A percentile compares a stretch with the other conserved stretches of the same genome.
phyloP scores from a whole-genome alignment of 2,888 invertebrate species.

The Drosophila mayaguana region DNA sequence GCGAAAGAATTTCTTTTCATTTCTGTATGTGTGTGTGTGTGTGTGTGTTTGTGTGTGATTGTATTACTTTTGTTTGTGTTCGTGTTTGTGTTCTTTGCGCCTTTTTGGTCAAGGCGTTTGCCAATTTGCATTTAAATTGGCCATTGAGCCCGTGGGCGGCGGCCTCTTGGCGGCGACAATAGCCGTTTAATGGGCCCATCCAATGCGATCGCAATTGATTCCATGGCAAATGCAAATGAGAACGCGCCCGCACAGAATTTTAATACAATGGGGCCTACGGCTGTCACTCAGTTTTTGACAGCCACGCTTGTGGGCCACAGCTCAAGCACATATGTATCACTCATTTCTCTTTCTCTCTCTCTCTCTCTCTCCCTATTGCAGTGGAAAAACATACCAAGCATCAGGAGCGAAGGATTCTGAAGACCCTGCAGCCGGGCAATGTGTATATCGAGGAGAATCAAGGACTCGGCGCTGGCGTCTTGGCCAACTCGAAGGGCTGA shows the following conservation, averaged over 20 bases:
- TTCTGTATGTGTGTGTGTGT: background rate
- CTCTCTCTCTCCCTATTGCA: slow-evolving; percentile 12
- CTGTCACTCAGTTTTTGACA: slow-evolving; percentile 61
- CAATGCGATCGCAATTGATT: slow-evolving; percentile 66
- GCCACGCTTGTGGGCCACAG: slow-evolving; percentile 60
- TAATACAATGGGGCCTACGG: slow-evolving; percentile 39
- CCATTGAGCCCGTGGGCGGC: slow-evolving; percentile 58
- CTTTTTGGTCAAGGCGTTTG: slow-evolving; percentile 58
- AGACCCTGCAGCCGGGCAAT: slow-evolving; percentile 83
- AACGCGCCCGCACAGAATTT: slow-evolving; percentile 55
- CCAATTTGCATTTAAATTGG: slow-evolving; percentile 70
- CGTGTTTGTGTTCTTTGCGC: slow-evolving; percentile 11
- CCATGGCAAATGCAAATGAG: slow-evolving; percentile 61
- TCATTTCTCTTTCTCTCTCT: background rate
- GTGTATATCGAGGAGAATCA: slow-evolving; percentile 84
- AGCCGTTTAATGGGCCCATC: slow-evolving; percentile 68
- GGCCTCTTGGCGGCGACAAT: slow-evolving; percentile 65
- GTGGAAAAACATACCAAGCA: slow-evolving; percentile 80
- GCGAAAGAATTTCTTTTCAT: slow-evolving; percentile 37
- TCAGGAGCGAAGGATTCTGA: slow-evolving; percentile 82
- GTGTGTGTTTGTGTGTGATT: background rate
- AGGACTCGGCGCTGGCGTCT: slow-evolving; percentile 46
- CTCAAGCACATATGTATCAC: slow-evolving; percentile 21
- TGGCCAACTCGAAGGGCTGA: slow-evolving; percentile 77
- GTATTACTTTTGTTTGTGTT: slow-evolving; percentile 1